A percentile compares a stretch with the other conserved stretches of the same genome.
These are phyloP conservation scores for Microtus ochrogaster DNA, from an alignment of 2,113 vertebrate genomes.

Conservation along the genomic window DNA sequence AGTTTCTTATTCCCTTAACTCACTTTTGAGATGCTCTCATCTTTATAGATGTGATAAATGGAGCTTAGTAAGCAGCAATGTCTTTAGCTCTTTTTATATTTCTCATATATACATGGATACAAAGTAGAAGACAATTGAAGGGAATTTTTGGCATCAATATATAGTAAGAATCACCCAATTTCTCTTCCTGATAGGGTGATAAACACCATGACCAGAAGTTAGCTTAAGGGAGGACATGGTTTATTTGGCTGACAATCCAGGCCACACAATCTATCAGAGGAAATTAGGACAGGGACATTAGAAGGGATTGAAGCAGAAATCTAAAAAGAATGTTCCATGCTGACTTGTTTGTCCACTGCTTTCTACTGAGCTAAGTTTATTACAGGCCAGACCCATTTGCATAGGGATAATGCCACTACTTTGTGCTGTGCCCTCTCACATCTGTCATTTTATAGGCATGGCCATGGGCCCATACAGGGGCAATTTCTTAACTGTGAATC, in stretches of 20 bases:
- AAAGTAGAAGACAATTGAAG: not conserved
- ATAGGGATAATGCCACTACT: fast-evolving
- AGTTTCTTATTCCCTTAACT: not conserved
- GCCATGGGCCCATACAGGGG: not conserved
- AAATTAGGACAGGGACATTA: not conserved
- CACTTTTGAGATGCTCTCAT: not conserved
- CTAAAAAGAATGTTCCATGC: not conserved
- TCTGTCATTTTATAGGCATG: not conserved
- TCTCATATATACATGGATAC: not conserved
- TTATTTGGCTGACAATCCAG: not conserved
- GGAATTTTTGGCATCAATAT: not conserved
- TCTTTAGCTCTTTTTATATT: not conserved
- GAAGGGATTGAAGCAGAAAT: not conserved
- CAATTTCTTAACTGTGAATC: not conserved
- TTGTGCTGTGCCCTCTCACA: not conserved
- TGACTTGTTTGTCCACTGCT: not conserved
- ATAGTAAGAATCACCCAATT: not conserved
- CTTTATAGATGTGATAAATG: not conserved
- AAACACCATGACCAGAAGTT: not conserved
- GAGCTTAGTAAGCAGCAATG: not conserved
- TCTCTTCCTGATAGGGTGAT: not conserved
- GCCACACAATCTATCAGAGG: not conserved
- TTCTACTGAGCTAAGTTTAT: not conserved
- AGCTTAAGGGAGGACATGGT: not conserved
- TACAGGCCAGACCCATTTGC: not conserved